A percentile compares a stretch with the other conserved stretches of the same genome.
These are phyloP conservation scores for Sebastes jordani DNA, from an alignment of 2,797 vertebrate species.

Conservation along the genomic window DNA sequence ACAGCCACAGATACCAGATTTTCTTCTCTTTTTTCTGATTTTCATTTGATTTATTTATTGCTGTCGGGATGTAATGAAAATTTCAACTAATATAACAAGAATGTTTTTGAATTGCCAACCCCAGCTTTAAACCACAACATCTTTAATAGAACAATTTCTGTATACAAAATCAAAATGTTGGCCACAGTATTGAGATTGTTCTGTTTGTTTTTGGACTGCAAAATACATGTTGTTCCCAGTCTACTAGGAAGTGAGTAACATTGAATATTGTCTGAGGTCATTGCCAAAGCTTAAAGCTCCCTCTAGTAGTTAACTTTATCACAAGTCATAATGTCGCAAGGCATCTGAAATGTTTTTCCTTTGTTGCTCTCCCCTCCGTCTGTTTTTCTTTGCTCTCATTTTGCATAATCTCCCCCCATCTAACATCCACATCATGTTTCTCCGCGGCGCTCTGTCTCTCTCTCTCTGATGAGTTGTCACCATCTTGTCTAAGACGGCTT, in stretches of 20 bases:
- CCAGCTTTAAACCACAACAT: background rate
- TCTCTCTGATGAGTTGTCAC: constrained; percentile 68
- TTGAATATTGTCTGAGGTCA: constrained; percentile 2
- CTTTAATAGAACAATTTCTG: background rate
- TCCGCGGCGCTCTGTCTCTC: constrained; percentile 38
- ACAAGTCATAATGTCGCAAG: constrained; percentile 27
- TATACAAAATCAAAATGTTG: background rate
- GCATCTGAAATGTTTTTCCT: constrained; percentile 19
- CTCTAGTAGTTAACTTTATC: constrained; percentile 33
- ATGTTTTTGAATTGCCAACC: no score
- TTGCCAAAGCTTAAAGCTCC: constrained; percentile 2
- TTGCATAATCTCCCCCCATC: constrained; percentile 46
- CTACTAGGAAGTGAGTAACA: background rate
- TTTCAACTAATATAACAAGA: no score
- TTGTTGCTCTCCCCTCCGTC: background rate
- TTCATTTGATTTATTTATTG: background rate
- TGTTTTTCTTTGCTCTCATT: constrained; percentile 47
- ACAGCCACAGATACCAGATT: no score
- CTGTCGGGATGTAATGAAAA: no score
- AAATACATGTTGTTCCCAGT: background rate
- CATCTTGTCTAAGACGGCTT: constrained; percentile 59
- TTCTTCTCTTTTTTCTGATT: no score
- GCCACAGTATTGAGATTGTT: background rate
- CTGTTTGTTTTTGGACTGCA: background rate
- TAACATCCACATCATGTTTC: constrained; percentile 42